Base-by-base conservation (phyloP, 2,888 invertebrate genomes). In the Gerosis bhagava region DNA sequence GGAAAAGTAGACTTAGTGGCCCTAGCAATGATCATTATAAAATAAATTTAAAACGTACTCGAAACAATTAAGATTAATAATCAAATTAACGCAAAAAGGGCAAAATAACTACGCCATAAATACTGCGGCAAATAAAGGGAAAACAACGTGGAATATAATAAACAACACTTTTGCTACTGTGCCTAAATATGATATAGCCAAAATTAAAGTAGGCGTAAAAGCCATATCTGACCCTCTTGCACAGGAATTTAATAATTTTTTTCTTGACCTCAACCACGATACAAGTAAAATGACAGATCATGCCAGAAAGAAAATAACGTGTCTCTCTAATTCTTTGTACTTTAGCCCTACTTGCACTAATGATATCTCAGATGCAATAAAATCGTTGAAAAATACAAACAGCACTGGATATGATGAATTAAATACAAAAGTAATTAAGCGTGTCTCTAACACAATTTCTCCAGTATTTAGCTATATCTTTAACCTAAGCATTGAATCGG, bases 51-150 rank as follows among this genome's bases (percentile, higher is more conserved):
- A 25, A 15, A 25, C 5, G 11, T 36, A 24, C n/a, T 24, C 36
- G 2, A 15, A 34, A 21, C 13, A 19, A 16, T 10, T 32, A 10
- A 32, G 17, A 17, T n/a, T 15, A 15, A 19, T 32, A 17, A 32
- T 32, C 7, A 32, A 32, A 36, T 6, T 25, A 16, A 36, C 36
- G 1, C 7, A 35, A n/a, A 24, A 24, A 12, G 22, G 8, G 1
- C 35, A 35, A 24, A 35, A 35, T 24, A 22, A 35, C 15, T 35
- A 35, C 15, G 8, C 7, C 6, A 35, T 35, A 35, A 35, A 35
- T 1, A 35, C 12, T n/a, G 24, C 35, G 13, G 13, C 13, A 2
- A 35, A 35, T 8, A 35, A 35, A 24, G 7, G 12, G 5, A 35
- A 24, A n/a, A 24, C 35, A 4, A 24, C 35, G 5, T 35, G 35